Evolutionary conservation across 2,888 invertebrate species (phyloP).

Genomic region (Drosophila cognata): DNA sequence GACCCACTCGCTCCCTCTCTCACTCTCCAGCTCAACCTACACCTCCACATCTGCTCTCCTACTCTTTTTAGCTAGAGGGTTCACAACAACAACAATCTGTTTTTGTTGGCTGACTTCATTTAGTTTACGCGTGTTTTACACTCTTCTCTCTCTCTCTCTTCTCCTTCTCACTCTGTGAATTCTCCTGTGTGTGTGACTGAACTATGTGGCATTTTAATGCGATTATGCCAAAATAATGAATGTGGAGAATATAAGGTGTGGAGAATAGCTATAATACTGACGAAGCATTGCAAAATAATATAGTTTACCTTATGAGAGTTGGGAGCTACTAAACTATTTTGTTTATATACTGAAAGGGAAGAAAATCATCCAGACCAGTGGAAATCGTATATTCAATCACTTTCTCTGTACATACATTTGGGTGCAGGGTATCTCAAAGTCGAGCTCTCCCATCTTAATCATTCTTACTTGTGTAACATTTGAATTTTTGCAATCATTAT

Average conservation of each 20-base stretch:
- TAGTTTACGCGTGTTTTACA: constrained; percentile 35
- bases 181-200: background rate
- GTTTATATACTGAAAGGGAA: too few species aligned
- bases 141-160: background rate
- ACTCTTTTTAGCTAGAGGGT: background rate
- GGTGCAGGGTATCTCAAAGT: too few species aligned
- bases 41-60: background rate
- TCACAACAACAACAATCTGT: constrained; percentile 27
- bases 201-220: constrained; percentile 12
- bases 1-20: background rate
- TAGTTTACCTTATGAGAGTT: background rate
- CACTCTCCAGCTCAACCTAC: too few species aligned
- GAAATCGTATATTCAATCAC: too few species aligned
- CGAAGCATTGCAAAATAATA: background rate
- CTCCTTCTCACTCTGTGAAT: background rate
- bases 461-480: too few species aligned
- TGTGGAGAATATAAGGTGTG: background rate
- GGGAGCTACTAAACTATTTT: too few species aligned
- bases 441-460: too few species aligned
- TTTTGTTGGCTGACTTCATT: constrained; percentile 52
- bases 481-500: too few species aligned
- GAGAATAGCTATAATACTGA: background rate
- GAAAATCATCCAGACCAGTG: too few species aligned
- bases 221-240: constrained; percentile 24
- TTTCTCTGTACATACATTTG: too few species aligned